Percentiles rank a stretch among this genome's conserved stretches.
Conservation (phyloP, 2,888 invertebrate genomes). For the Volucella inanis region DNA sequence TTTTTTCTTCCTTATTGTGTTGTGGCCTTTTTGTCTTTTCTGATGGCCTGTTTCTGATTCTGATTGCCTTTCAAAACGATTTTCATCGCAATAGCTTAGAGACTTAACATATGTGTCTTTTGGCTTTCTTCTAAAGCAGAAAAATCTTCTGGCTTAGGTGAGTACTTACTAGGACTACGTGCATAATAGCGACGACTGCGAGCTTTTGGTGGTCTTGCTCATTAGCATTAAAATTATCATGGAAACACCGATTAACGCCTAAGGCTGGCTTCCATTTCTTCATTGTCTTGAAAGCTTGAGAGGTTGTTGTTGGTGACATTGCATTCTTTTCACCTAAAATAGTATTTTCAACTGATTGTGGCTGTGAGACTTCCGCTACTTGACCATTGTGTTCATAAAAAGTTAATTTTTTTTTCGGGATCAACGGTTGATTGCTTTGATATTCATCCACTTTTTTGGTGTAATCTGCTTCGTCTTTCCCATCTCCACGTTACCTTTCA, state of each 20-base stretch:
- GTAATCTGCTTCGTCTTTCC: slow-evolving; percentile 73
- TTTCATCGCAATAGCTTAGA: slow-evolving; percentile 80
- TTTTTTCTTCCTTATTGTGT: slow-evolving; percentile 74
- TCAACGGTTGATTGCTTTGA: slow-evolving; percentile 98
- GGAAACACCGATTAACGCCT: slow-evolving; percentile 89
- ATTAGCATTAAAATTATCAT: slow-evolving; percentile 87
- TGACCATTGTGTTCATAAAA: slow-evolving; percentile 98
- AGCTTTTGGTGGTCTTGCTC: slow-evolving; percentile 93
- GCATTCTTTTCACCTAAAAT: slow-evolving; percentile 81
- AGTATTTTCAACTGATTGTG: slow-evolving; percentile 76
- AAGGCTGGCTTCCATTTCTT: slow-evolving; percentile 83
- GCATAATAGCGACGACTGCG: slow-evolving; percentile 93
- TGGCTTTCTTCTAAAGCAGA: slow-evolving; percentile 82
- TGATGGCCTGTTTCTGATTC: no score
- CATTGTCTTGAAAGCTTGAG: slow-evolving; percentile 81
- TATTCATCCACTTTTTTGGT: no score
- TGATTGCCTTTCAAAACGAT: slow-evolving; percentile 78
- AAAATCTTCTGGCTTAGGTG: slow-evolving; percentile 85
- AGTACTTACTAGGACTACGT: slow-evolving; percentile 95
- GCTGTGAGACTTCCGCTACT: slow-evolving; percentile 84
- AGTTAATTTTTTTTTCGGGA: slow-evolving; percentile 96
- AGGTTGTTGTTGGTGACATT: slow-evolving; percentile 79
- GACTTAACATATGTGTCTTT: no score
- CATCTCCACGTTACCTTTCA: slow-evolving; percentile 89
- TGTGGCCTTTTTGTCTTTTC: no score